These are phyloP conservation scores for Carposina sasakii DNA, from an alignment of 1,140 invertebrate genomes.

Conservation along the genomic window DNA sequence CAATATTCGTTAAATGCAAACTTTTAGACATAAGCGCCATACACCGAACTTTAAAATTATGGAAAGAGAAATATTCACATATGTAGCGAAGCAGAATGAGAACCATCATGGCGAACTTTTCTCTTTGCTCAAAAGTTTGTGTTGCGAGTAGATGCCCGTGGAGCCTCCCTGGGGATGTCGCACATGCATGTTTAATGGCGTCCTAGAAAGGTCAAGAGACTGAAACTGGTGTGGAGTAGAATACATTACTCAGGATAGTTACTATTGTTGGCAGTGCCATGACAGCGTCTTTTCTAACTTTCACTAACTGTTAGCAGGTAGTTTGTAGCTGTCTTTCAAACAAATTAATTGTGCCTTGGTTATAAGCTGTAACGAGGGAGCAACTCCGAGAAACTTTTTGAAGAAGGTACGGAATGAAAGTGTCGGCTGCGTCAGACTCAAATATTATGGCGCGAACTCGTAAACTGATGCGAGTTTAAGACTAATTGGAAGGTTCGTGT, in stretches of 20 bases:
- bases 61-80: slow-evolving; percentile 31
- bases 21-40: too few species aligned
- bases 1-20: too few species aligned
- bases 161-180: slow-evolving; percentile 42
- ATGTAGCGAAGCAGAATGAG: slow-evolving; percentile 49
- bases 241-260: slow-evolving; percentile 50
- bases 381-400: slow-evolving; percentile 50
- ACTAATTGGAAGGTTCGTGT: too few species aligned
- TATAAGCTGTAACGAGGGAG: slow-evolving; percentile 52
- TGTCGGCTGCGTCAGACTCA: slow-evolving; percentile 27
- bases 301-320: slow-evolving; percentile 50
- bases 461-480: slow-evolving; percentile 30
- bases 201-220: slow-evolving; percentile 63
- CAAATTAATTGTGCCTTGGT: slow-evolving; percentile 63
- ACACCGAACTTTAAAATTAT: too few species aligned
- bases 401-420: slow-evolving; percentile 40
- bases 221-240: slow-evolving; percentile 44
- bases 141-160: slow-evolving; percentile 46
- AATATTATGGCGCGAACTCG: slow-evolving; percentile 35
- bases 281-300: slow-evolving; percentile 51
- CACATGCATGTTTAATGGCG: slow-evolving; percentile 64
- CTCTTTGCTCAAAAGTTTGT: slow-evolving; percentile 56
- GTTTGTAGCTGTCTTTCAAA: slow-evolving; percentile 62
- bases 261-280: slow-evolving; percentile 21
- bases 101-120: slow-evolving; percentile 54